Percentiles rank a stretch among this genome's conserved stretches.
These are phyloP conservation scores for Mus minutoides DNA, from an alignment of 2,797 vertebrate genomes.

Conservation along the genomic window DNA sequence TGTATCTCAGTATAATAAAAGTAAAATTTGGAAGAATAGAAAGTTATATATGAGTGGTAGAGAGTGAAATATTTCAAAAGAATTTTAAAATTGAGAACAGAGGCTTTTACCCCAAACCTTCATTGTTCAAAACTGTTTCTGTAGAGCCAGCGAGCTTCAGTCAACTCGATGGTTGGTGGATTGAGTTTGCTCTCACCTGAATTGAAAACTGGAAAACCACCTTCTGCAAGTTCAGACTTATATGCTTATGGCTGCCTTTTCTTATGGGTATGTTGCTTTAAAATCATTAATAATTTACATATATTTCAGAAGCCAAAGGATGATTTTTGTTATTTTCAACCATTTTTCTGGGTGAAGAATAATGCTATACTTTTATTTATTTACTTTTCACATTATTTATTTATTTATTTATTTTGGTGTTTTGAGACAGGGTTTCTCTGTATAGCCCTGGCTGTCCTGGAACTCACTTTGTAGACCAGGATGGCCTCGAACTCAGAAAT, in stretches of 20 bases:
- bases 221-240: slow-evolving; percentile 88
- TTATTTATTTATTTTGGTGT: too few relatives aligned
- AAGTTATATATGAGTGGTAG: slow-evolving; percentile 21
- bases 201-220: slow-evolving; percentile 84
- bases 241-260: slow-evolving; percentile 89
- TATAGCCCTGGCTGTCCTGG: too few relatives aligned
- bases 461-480: too few relatives aligned
- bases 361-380: slow-evolving; percentile 40
- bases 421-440: too few relatives aligned
- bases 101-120: background rate
- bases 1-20: slow-evolving; percentile 45
- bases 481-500: too few relatives aligned
- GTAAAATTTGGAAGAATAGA: slow-evolving; percentile 26
- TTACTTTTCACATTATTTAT: too few relatives aligned
- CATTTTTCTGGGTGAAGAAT: background rate
- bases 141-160: slow-evolving; percentile 86
- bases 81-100: slow-evolving; percentile 46
- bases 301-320: background rate
- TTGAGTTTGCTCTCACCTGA: slow-evolving; percentile 89
- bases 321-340: slow-evolving; percentile 18
- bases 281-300: background rate
- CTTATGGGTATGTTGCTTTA: slow-evolving; percentile 86
- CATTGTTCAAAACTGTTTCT: slow-evolving; percentile 55
- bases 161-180: slow-evolving; percentile 83
- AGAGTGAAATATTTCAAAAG: slow-evolving; percentile 57